Base-by-base conservation (phyloP, 2,888 invertebrate genomes). In the Unio pictorum region DNA sequence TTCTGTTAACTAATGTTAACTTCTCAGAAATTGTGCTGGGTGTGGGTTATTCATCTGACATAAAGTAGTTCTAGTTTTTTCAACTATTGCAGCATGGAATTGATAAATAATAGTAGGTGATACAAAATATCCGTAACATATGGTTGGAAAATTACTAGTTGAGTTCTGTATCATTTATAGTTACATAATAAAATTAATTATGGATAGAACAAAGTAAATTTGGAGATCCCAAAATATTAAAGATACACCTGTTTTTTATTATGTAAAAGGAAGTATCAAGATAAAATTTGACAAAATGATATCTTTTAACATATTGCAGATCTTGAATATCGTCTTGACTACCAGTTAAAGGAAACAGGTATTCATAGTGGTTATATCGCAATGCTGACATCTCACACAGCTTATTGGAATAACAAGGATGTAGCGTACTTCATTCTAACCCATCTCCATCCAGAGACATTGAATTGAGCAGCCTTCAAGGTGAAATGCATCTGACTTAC, bases 341-440 rank as follows among this genome's bases (percentile, higher is more conserved):
- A 92, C 84, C 92, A 92, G 69, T 86, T 93, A 67, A 89, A 91
- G 75, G 92, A 92, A 67, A 63, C 64, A 45, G 92, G 92, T 55
- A 90, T 93, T 81, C 92, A 92, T 63, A 91, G 91, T 79, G 92
- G 92, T 79, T 93, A 93, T 86, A 89, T 93, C 67, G 91, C 92
- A 62, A 92, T 92, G 60, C 90, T 93, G 65, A 93, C 93, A 55
- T 93, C 93, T 0, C 93, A 93, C 86, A 93, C 93, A 1, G 91
- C 92, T 55, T 93, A 93, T 87, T 93, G 93, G 93, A 91, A 89
- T 79, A 93, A 92, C 81, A 92, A 92, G 67, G 93, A 93, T 80
- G 92, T 93, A 56, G 93, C 93, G 26, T 92, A 92, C 87, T 93
- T 93, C 87, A 91, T 93, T 69, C 88, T 93, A 65, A 92, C 84